Conservation (phyloP, 2,797 vertebrate genomes). For the Danio choprae region DNA sequence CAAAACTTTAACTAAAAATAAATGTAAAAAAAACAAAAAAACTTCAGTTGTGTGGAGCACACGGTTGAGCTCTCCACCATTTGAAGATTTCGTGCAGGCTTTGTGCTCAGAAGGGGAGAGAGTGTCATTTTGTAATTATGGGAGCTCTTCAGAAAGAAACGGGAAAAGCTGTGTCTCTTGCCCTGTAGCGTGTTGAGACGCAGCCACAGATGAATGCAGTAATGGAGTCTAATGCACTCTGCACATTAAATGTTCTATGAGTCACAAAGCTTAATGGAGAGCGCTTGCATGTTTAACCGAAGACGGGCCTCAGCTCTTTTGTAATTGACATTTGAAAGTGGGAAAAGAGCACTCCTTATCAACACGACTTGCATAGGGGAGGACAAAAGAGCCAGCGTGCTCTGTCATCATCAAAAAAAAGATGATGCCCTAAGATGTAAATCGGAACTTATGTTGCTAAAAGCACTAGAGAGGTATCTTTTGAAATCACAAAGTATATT, state of each 20-base stretch:
- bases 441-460: conserved; percentile 2
- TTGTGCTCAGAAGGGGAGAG: neutral
- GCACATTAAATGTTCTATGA: conserved; percentile 63
- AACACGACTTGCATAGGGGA: neutral
- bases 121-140: conserved; percentile 33
- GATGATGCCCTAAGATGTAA: neutral
- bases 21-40: neutral
- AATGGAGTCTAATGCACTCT: conserved; percentile 68
- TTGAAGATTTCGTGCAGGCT: conserved; percentile 28
- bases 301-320: conserved; percentile 62
- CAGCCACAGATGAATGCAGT: conserved; percentile 43
- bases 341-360: conserved; percentile 23
- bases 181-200: conserved; percentile 19
- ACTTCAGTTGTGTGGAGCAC: conserved; percentile 31
- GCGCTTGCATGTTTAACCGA: conserved; percentile 68
- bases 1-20: neutral
- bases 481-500: neutral
- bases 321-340: conserved; percentile 58
- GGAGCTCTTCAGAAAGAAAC: conserved; percentile 24
- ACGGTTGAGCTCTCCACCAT: conserved; percentile 15
- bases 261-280: conserved; percentile 68
- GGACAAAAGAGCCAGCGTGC: neutral
- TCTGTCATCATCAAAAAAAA: conserved; percentile 21
- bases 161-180: conserved; percentile 28
- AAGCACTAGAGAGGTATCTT: conserved; percentile 3